Conservation (phyloP, 2,797 vertebrate species). For the Taeniopygia guttata region DNA sequence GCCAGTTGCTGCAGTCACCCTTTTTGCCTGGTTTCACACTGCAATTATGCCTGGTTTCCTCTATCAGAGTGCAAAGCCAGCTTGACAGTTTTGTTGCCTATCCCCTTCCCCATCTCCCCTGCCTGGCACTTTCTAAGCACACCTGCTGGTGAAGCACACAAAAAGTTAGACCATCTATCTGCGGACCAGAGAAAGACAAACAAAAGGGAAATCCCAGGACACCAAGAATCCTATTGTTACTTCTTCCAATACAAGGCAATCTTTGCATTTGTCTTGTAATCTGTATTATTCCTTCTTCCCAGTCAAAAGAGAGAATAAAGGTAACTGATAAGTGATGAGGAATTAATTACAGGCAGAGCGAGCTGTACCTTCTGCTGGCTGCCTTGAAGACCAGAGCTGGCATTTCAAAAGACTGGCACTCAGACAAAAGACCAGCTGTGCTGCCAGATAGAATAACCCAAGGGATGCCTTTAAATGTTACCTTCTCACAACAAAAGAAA, state of each 20-base stretch:
- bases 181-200: neutral
- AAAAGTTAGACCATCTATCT: neutral
- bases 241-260: neutral
- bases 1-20: neutral
- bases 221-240: neutral
- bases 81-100: neutral
- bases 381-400: constrained; percentile 53
- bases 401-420: constrained; percentile 70
- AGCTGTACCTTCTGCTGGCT: constrained; percentile 51
- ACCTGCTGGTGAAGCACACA: neutral
- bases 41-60: neutral
- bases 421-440: constrained; percentile 75
- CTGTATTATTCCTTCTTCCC: constrained; percentile 15
- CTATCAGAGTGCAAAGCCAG: neutral
- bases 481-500: constrained; percentile 62
- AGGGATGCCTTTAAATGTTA: constrained; percentile 71
- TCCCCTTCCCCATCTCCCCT: neutral
- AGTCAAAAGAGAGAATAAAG: constrained; percentile 52
- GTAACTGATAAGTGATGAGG: constrained; percentile 2
- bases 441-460: constrained; percentile 60
- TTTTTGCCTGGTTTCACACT: neutral
- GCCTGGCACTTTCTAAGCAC: neutral
- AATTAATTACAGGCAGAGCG: constrained; percentile 47
- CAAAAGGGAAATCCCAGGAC: constrained; percentile 2
- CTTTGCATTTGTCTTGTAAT: constrained; percentile 17